Conservation (phyloP, 2,113 vertebrate species). For the Tragelaphus scriptus region DNA sequence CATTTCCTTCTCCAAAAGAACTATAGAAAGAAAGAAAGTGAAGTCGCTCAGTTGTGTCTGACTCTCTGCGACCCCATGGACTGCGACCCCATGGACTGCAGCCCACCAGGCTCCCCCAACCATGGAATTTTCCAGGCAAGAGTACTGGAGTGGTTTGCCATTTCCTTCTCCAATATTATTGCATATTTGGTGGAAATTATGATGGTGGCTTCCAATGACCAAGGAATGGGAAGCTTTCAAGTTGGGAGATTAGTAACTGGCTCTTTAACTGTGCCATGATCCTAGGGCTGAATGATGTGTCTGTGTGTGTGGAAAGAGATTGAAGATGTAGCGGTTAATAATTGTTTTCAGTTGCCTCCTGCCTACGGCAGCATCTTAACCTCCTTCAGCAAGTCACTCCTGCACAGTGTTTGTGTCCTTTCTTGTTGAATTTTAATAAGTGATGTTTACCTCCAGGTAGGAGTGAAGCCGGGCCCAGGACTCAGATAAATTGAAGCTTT, state of each 20-base stretch:
- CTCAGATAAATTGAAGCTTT: background rate
- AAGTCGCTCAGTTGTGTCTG: background rate
- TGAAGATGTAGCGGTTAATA: background rate
- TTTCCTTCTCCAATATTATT: background rate
- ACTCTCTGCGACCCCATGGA: rapidly evolving
- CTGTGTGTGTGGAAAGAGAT: background rate
- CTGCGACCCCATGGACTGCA: background rate
- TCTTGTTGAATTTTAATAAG: background rate
- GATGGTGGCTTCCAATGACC: background rate
- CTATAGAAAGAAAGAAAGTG: background rate
- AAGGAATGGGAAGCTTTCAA: background rate
- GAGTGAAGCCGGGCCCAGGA: background rate
- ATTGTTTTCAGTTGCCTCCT: background rate
- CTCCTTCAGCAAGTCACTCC: background rate
- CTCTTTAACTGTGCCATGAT: background rate
- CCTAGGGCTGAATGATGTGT: background rate
- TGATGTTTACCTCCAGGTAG: background rate
- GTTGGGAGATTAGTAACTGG: background rate
- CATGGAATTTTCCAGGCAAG: background rate
- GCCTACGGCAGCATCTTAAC: background rate
- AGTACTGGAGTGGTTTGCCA: background rate
- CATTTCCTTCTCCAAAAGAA: background rate
- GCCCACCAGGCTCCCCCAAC: background rate
- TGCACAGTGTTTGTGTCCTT: background rate
- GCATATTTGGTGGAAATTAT: background rate